Base-by-base conservation (phyloP, 1,140 invertebrate genomes). In the Neuroterus valhalla region DNA sequence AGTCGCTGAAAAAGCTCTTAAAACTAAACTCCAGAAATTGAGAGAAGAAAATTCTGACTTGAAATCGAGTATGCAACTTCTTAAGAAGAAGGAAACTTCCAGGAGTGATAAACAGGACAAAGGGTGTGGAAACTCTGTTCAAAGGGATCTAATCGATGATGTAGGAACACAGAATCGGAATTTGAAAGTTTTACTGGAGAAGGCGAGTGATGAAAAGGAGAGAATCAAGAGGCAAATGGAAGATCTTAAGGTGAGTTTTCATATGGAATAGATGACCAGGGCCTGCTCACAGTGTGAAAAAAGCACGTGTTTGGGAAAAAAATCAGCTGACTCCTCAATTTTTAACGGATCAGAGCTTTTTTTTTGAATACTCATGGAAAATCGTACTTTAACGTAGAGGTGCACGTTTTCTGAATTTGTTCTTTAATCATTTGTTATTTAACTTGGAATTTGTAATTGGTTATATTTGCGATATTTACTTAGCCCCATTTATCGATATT, bases 141-240 rank as follows among this genome's bases (percentile, higher is more conserved):
- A 23, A 23, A n/a, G 8, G 21, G 55, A 38, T 62, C 55, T 62
- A 62, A 62, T 62, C 26, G 23, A 31, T 31, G 31, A 62, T 62
- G 55, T 62, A 14, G 23, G 31, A 62, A 62, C 26, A 23, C 23
- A 62, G 55, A 62, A 62, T 26, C 26, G 55, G 66, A 72, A 72
- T 26, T 73, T 31, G 11, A 66, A 14, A 68, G 10, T 38, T 45
- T 75, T 17, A 4, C 26, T 66, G 14, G 55, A 68, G 26, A 71
- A 68, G n/a, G 21, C 66, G 2, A 19, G 43, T 6, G 17, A 26
- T 0, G 68, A 71, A 17, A 50, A 68, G 2, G 67, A 70, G 52
- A 67, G 26, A 8, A 66, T 71, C 46, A 76, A 71, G 12, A 67
- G 31, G n/a, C 17, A 68, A 44, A 62, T 74, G 5, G 21, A 68